A percentile compares a stretch with the other conserved stretches of the same genome.
phyloP scores from a whole-genome alignment of 2,797 vertebrate genomes.

The Coreius guichenoti region DNA sequence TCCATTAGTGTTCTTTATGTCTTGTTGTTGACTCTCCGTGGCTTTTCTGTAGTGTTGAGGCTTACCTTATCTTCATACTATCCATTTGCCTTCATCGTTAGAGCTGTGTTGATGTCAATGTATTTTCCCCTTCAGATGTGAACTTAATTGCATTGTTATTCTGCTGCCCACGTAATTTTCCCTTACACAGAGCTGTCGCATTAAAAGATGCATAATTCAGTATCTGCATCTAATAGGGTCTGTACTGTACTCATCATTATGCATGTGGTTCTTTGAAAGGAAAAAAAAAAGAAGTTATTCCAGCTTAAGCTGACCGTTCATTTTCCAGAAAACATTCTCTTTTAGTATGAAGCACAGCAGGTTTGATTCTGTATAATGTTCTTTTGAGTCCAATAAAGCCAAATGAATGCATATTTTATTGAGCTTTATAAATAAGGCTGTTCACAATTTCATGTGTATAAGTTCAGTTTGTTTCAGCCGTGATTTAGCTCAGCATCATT shows the following conservation, averaged over 20 bases:
- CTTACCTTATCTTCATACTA: conserved; percentile 38
- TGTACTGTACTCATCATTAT: conserved; percentile 26
- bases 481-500: neutral
- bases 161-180: conserved; percentile 4
- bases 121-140: conserved; percentile 35
- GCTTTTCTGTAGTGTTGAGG: conserved; percentile 23
- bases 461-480: neutral
- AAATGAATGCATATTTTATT: neutral
- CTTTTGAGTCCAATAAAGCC: neutral
- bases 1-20: conserved; percentile 33
- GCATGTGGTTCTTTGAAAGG: neutral
- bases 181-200: conserved; percentile 17
- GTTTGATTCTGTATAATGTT: neutral
- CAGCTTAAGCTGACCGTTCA: neutral
- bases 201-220: conserved; percentile 38
- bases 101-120: conserved; percentile 37
- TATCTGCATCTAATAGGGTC: conserved; percentile 41
- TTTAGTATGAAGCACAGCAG: neutral
- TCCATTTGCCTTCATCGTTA: conserved; percentile 37
- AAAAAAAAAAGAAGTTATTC: neutral
- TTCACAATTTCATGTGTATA: neutral
- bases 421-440: neutral
- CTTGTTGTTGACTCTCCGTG: conserved; percentile 39
- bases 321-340: neutral
- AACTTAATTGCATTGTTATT: conserved; percentile 41